These are phyloP conservation scores for Malurus melanocephalus DNA, from an alignment of 2,113 vertebrate genomes.

Conservation along the genomic window DNA sequence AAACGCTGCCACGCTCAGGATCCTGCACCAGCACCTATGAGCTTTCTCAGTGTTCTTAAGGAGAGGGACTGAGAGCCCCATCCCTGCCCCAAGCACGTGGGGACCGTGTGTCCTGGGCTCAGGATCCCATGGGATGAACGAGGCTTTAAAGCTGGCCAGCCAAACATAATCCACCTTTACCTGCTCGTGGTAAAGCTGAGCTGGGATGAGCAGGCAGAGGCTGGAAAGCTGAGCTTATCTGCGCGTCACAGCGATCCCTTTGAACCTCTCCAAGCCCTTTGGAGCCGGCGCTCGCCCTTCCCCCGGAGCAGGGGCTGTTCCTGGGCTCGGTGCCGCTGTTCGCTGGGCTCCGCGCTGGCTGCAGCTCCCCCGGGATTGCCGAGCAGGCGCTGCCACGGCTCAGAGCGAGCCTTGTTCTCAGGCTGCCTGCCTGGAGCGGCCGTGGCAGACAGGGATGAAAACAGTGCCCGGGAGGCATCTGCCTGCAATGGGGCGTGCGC, in stretches of 20 bases:
- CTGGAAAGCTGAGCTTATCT: constrained; percentile 3
- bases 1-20: not conserved
- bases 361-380: not conserved
- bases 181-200: not conserved
- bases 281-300: rapidly evolving
- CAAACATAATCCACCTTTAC: not conserved
- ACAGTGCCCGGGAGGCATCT: not conserved
- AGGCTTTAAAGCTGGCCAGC: not conserved
- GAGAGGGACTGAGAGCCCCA: not conserved
- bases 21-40: not conserved
- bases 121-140: not conserved
- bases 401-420: not conserved
- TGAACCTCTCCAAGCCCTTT: not conserved
- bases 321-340: not conserved
- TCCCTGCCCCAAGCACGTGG: rapidly evolving
- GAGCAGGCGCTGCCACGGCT: not conserved
- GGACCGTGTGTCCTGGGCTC: not conserved
- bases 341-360: rapidly evolving
- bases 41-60: rapidly evolving
- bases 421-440: not conserved
- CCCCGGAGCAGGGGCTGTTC: not conserved
- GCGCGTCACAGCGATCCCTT: not conserved
- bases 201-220: not conserved
- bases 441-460: not conserved
- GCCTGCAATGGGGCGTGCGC: not conserved